These are phyloP conservation scores for Hydriomena furcata DNA, from an alignment of 2,888 invertebrate genomes.

Conservation along the genomic window DNA sequence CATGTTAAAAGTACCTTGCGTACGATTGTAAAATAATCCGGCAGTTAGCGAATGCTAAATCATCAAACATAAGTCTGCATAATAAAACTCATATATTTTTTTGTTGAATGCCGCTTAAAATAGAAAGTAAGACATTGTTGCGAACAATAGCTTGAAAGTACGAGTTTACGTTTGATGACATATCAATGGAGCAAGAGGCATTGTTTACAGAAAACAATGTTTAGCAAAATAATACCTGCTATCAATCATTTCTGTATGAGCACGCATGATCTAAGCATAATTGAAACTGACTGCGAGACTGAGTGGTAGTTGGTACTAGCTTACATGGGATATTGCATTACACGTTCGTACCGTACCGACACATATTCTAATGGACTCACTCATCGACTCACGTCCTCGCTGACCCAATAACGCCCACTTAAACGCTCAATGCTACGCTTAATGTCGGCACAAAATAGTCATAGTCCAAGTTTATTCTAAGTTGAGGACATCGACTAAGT, in stretches of 20 bases:
- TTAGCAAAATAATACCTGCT: slow-evolving; percentile 18
- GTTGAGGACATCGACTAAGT: slow-evolving; percentile 22
- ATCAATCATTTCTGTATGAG: slow-evolving; percentile 5
- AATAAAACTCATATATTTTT: background rate
- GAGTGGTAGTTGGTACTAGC: background rate
- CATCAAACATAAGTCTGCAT: too few species aligned
- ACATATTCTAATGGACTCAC: slow-evolving; percentile 2
- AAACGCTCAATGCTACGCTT: slow-evolving; percentile 23
- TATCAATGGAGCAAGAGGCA: slow-evolving; percentile 23
- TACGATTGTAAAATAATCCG: background rate
- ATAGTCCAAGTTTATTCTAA: slow-evolving; percentile 18
- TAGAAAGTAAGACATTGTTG: slow-evolving; percentile 30
- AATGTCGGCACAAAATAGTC: slow-evolving; percentile 14
- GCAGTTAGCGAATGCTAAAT: background rate
- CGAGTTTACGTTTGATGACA: slow-evolving; percentile 21
- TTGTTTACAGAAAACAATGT: slow-evolving; percentile 30
- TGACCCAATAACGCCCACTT: slow-evolving; percentile 27
- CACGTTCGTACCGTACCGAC: slow-evolving; percentile 2
- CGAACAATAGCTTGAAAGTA: slow-evolving; percentile 29
- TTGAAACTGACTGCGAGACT: background rate
- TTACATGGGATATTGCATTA: slow-evolving; percentile 3
- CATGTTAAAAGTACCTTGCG: too few species aligned
- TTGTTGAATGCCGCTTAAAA: slow-evolving; percentile 13
- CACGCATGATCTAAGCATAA: background rate
- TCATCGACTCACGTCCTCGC: slow-evolving; percentile 9